Percentiles rank a stretch among this genome's conserved stretches.
These are phyloP conservation scores for Bagarius yarrelli DNA, from an alignment of 2,113 vertebrate species.

Conservation along the genomic window DNA sequence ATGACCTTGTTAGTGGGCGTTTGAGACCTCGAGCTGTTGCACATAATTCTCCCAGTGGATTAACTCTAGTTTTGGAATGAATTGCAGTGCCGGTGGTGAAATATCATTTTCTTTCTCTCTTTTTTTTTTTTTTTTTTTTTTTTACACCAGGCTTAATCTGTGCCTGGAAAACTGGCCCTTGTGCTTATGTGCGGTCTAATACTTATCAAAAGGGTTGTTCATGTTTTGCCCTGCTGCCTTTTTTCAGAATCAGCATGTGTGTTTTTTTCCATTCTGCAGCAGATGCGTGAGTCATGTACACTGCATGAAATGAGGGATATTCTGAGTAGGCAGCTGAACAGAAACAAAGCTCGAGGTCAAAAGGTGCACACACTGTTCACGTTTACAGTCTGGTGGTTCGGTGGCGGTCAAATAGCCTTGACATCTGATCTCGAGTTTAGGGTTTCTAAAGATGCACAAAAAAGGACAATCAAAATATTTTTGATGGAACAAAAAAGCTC, in stretches of 20 bases:
- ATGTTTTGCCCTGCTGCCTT: conserved; percentile 28
- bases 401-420: conserved; percentile 13
- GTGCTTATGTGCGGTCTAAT: conserved; percentile 1
- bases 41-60: conserved; percentile 11
- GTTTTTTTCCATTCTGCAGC: conserved; percentile 25
- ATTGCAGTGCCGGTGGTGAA: conserved; percentile 10
- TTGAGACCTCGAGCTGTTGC: neutral
- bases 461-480: neutral
- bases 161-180: conserved; percentile 18
- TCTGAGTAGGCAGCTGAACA: conserved; percentile 33
- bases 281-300: conserved; percentile 43
- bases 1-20: conserved; percentile 23
- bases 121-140: neutral
- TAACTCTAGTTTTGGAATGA: conserved; percentile 11
- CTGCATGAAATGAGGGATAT: conserved; percentile 42
- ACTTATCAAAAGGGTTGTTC: neutral
- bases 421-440: neutral
- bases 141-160: neutral
- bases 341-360: conserved; percentile 28
- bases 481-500: neutral
- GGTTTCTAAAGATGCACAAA: neutral
- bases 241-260: conserved; percentile 33
- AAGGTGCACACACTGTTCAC: conserved; percentile 22
- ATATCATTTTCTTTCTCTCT: neutral
- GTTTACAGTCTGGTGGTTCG: conserved; percentile 27